Percentiles rank a stretch among this genome's conserved stretches.
These are phyloP conservation scores for Lasioglossum lativentre DNA, from an alignment of 2,888 invertebrate species.

Conservation along the genomic window DNA sequence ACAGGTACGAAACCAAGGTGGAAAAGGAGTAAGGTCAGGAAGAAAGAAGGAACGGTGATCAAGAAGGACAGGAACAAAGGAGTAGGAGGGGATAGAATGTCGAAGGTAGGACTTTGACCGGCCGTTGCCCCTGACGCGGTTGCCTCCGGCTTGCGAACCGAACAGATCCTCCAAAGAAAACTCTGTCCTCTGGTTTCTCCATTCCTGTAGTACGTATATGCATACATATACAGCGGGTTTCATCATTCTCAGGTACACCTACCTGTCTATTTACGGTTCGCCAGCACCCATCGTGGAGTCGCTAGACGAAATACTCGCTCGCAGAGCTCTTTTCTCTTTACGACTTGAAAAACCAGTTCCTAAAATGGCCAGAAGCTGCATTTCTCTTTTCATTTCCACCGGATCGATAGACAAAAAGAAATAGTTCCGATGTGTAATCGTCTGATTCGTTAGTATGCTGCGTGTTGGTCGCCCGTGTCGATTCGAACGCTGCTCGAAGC, in stretches of 20 bases:
- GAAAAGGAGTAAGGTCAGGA: slow-evolving; percentile 39
- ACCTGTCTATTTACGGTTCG: slow-evolving; percentile 28
- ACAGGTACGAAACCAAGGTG: slow-evolving; percentile 16
- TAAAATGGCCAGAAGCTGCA: background rate
- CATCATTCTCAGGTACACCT: slow-evolving; percentile 38
- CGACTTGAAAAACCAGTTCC: background rate
- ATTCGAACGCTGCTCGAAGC: background rate
- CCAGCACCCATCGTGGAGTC: background rate
- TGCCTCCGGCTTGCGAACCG: slow-evolving; percentile 63
- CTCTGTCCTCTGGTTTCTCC: slow-evolving; percentile 58
- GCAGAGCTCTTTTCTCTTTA: background rate
- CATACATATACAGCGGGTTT: slow-evolving; percentile 9
- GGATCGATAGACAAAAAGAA: background rate
- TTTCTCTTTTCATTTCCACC: background rate
- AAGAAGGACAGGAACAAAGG: slow-evolving; percentile 53
- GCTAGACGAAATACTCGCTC: background rate
- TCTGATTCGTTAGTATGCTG: background rate
- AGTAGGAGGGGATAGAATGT: slow-evolving; percentile 59
- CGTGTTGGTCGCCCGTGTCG: background rate
- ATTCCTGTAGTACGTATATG: slow-evolving; percentile 10
- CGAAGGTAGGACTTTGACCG: slow-evolving; percentile 83
- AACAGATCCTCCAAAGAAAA: slow-evolving; percentile 70
- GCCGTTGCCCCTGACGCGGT: slow-evolving; percentile 80
- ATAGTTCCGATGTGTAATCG: background rate
- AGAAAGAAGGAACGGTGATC: slow-evolving; percentile 41